phyloP scores from a whole-genome alignment of 2,797 vertebrate species.

The Platalea minor region DNA sequence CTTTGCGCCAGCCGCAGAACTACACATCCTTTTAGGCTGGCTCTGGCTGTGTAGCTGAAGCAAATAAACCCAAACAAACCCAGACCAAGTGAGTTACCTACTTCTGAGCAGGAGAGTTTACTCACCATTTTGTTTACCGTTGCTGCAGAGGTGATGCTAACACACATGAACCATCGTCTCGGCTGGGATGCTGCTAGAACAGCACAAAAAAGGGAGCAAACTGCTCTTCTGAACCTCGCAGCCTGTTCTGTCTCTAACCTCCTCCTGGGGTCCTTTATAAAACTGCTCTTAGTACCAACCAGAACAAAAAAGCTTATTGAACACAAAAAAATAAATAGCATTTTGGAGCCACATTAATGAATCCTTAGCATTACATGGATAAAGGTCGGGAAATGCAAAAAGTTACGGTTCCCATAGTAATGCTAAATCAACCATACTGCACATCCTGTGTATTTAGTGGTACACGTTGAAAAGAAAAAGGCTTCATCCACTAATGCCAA shows the following conservation, averaged over 20 bases:
- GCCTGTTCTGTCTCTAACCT: not conserved
- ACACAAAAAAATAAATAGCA: not conserved
- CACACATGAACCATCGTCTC: not conserved
- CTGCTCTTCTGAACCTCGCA: not conserved
- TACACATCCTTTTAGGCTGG: not conserved
- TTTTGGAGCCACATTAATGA: not conserved
- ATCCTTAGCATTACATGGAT: not conserved
- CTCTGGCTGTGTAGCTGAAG: not conserved
- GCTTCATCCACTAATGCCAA: not conserved
- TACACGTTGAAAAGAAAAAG: not conserved
- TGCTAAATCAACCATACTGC: not conserved
- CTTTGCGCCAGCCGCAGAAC: not conserved
- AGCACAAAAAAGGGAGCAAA: not conserved
- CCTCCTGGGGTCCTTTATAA: not conserved
- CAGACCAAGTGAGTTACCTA: not conserved
- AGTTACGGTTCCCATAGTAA: slow-evolving; percentile 16
- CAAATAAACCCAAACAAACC: not conserved
- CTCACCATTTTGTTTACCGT: not conserved
- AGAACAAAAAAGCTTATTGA: not conserved
- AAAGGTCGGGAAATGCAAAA: slow-evolving; percentile 23
- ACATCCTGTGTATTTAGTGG: not conserved
- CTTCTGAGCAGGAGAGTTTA: not conserved
- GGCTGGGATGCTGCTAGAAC: not conserved
- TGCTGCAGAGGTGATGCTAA: not conserved
- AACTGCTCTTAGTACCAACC: not conserved